Conservation (phyloP, 2,888 invertebrate species). For the Apodemia zela region DNA sequence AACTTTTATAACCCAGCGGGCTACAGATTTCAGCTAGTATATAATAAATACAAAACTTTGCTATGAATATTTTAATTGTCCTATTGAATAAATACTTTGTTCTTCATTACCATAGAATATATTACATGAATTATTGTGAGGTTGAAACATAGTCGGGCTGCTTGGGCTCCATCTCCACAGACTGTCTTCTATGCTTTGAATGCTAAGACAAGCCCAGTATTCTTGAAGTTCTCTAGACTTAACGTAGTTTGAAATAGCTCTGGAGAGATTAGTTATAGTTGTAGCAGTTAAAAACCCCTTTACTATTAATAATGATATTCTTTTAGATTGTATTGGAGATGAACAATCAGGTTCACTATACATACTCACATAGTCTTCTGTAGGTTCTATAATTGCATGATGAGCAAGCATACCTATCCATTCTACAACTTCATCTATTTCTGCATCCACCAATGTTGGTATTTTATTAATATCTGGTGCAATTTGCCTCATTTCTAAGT, state of each 20-base stretch:
- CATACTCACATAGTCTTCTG: constrained; percentile 56
- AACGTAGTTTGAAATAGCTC: constrained; percentile 45
- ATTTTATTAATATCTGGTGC: constrained; percentile 49
- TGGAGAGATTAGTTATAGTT: constrained; percentile 43
- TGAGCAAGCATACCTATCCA: constrained; percentile 65
- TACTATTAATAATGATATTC: constrained; percentile 51
- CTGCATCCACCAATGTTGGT: constrained; percentile 51
- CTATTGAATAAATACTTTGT: constrained; percentile 48
- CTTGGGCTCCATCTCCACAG: constrained; percentile 55
- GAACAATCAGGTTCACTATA: constrained; percentile 56
- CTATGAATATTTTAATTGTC: constrained; percentile 67
- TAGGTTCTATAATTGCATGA: constrained; percentile 44
- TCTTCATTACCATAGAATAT: constrained; percentile 49
- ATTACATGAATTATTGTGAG: constrained; percentile 57
- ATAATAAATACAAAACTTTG: constrained; percentile 19
- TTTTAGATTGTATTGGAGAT: constrained; percentile 47
- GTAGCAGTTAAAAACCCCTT: constrained; percentile 57
- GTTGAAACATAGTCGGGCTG: constrained; percentile 54
- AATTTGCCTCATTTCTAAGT: constrained; percentile 39
- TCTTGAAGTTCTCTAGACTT: constrained; percentile 43
- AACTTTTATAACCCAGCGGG: too few species aligned
- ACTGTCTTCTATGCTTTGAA: constrained; percentile 58
- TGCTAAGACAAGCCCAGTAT: constrained; percentile 59
- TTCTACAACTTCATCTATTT: constrained; percentile 59
- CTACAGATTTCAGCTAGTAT: background rate